Conservation (phyloP, 2,888 invertebrate genomes). For the Chalcosyrphus nemorum region DNA sequence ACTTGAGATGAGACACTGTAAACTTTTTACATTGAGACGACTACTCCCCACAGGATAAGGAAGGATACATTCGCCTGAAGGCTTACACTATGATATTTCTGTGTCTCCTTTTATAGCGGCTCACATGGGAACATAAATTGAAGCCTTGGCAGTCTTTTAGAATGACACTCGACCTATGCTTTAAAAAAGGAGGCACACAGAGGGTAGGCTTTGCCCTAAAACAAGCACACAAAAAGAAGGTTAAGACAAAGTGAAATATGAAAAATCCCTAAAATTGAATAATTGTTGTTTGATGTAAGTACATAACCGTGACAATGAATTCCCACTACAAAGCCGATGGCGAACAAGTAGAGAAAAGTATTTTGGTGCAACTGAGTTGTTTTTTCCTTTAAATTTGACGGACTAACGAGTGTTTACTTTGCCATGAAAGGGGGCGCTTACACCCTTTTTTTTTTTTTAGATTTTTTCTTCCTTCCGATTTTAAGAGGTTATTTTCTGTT, state of each 20-base stretch:
- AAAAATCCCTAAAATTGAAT: conserved; percentile 31
- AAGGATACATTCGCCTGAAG: conserved; percentile 3
- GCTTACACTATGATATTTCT: conserved; percentile 25
- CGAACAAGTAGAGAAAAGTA: conserved; percentile 23
- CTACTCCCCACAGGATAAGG: background rate
- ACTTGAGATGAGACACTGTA: conserved; percentile 36
- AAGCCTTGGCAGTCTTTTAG: conserved; percentile 34
- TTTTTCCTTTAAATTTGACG: conserved; percentile 45
- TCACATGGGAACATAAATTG: conserved; percentile 36
- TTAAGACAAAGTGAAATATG: conserved; percentile 1
- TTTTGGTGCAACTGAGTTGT: conserved; percentile 27
- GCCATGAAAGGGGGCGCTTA: conserved; percentile 57
- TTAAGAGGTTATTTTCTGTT: too few species aligned
- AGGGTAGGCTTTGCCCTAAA: background rate
- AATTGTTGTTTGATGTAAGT: conserved; percentile 26
- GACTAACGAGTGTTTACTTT: conserved; percentile 68
- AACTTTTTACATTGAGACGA: conserved; percentile 8
- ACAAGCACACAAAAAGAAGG: background rate
- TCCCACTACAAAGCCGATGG: conserved; percentile 1
- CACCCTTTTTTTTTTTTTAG: conserved; percentile 28
- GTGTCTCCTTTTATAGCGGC: conserved; percentile 28
- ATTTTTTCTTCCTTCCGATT: background rate
- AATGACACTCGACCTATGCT: conserved; percentile 34
- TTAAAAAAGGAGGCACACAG: background rate
- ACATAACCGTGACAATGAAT: conserved; percentile 62